Percentiles rank a stretch among this genome's conserved stretches.
phyloP scores from a whole-genome alignment of 2,113 vertebrate genomes.

The Anguilla rostrata region DNA sequence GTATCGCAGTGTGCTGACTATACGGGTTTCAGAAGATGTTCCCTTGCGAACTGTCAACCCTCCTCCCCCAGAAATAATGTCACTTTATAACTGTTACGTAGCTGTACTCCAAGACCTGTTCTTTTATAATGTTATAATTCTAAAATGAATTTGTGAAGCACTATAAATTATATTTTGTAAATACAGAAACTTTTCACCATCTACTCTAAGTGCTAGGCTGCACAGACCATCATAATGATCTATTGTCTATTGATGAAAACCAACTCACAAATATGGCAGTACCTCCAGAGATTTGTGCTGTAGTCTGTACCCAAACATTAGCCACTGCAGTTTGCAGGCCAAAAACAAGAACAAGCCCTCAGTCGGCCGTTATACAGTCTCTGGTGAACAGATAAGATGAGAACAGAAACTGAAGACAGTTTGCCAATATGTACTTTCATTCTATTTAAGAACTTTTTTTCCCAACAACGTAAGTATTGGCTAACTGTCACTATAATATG shows the following conservation, averaged over 20 bases:
- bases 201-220: background rate
- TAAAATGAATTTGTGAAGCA: too few species aligned
- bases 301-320: background rate
- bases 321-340: background rate
- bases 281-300: background rate
- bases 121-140: too few species aligned
- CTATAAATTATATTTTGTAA: too few species aligned
- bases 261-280: background rate
- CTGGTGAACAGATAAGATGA: background rate
- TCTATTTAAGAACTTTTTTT: constrained; percentile 4
- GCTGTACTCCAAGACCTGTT: too few species aligned
- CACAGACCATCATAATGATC: background rate
- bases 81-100: too few species aligned
- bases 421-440: constrained; percentile 5
- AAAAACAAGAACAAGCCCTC: background rate
- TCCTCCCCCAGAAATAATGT: background rate
- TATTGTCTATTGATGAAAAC: background rate
- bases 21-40: background rate
- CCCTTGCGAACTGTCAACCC: background rate
- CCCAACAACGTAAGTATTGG: background rate
- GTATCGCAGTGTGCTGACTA: background rate
- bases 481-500: background rate
- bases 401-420: background rate
- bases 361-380: background rate
- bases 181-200: too few species aligned